Evolutionary conservation across 2,888 invertebrate species (phyloP), one percentile per base, ranked within the genome.

Genomic region (Physocephala rufipes): DNA sequence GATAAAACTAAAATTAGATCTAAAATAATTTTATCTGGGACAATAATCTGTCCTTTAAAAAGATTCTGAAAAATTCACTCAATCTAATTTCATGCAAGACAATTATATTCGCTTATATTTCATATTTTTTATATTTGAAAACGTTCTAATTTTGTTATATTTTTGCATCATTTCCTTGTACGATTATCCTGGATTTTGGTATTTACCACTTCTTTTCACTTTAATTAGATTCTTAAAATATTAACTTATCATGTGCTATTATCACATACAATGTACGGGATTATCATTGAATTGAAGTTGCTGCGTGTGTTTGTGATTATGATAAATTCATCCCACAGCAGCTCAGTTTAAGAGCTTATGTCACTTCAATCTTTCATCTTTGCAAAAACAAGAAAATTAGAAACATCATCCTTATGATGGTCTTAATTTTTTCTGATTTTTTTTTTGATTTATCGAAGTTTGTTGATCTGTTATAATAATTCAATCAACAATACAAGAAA

Each of bases 401-500:
- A 2, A 21, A 21, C 49, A 49, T 19, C 49, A n/a, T 49, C 49
- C 5, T 30, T 7, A 61, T 49, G 16, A 45, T 28, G 30, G 49
- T 59, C 28, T 9, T n/a, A 19, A 49, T 61, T 21, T 15, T 68
- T 49, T 28, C n/a, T 49, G 21, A 4, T 13, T 51, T 61, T 21
- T 15, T 68, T 49, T 28, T 26, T 49, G 21, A 4, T 13, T 51
- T 76, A 75, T 75, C 77, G 70, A 51, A 66, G 62, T 58, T 58
- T 53, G 64, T 65, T 65, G 71, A 77, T 77, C 76, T 73, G 30
- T 45, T 69, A 73, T 76, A 77, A 77, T 77, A 77, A 77, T 77
- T 77, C 76, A 77, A 77, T 76, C 76, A 76, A 73, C 70, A 70
- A 71, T 76, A 77, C 76, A 76, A 77, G 77, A 76, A 76, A 77